phyloP scores from a whole-genome alignment of 2,113 vertebrate genomes.

The Catharus bicknelli region DNA sequence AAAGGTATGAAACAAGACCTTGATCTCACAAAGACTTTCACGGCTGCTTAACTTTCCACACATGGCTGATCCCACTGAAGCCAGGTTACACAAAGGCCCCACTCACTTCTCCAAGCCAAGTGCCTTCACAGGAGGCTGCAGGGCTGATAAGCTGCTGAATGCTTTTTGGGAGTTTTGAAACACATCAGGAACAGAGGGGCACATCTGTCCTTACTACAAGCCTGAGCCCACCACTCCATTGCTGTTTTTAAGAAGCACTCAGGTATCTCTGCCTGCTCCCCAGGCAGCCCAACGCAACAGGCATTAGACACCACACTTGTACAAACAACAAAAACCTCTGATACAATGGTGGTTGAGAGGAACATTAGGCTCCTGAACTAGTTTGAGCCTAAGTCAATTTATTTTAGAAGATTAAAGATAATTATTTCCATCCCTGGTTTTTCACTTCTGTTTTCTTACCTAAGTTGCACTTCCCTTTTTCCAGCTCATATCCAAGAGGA shows the following conservation, averaged over 20 bases:
- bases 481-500: conserved; percentile 86
- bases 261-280: not conserved
- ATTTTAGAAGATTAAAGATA: conserved; percentile 20
- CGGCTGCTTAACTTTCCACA: not conserved
- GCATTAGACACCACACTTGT: not conserved
- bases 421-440: not conserved
- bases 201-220: not conserved
- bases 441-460: conserved; percentile 75
- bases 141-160: not conserved
- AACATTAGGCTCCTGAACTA: not conserved
- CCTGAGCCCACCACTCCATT: not conserved
- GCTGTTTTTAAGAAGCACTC: not conserved
- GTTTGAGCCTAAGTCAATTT: not conserved
- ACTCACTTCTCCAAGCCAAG: not conserved
- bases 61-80: not conserved
- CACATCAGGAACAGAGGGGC: not conserved
- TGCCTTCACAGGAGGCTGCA: rapidly evolving
- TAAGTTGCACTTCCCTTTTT: conserved; percentile 87
- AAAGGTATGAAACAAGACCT: conserved; percentile 30
- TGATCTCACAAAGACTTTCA: conserved; percentile 35
- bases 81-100: not conserved
- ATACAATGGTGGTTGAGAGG: not conserved
- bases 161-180: not conserved
- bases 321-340: not conserved
- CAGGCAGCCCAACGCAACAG: not conserved